Conservation (phyloP, 2,888 invertebrate species). For the Hydrotaea diabolus region DNA sequence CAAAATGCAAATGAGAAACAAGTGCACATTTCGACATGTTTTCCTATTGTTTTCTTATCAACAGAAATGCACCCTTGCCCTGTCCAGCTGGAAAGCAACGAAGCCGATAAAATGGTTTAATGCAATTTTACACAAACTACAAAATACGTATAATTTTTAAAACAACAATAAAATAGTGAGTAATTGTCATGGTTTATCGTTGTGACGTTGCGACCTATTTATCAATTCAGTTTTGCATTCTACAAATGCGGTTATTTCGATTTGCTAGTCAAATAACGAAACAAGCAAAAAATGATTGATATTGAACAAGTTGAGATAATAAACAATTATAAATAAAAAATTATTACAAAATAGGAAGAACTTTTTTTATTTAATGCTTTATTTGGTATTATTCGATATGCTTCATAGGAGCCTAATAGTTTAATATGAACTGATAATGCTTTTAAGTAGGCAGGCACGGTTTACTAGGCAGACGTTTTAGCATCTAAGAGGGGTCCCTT, state of each 20-base stretch:
- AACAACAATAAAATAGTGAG: neutral
- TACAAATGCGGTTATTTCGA: neutral
- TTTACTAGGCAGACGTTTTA: too few relatives aligned
- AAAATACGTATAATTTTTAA: neutral
- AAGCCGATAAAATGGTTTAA: constrained; percentile 6
- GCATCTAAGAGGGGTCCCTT: too few relatives aligned
- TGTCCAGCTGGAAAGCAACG: neutral
- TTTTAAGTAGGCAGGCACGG: too few relatives aligned
- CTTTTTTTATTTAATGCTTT: too few relatives aligned
- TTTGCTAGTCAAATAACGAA: constrained; percentile 11
- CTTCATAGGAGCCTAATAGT: too few relatives aligned
- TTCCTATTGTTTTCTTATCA: constrained; percentile 39
- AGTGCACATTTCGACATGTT: constrained; percentile 18
- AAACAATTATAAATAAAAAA: too few relatives aligned
- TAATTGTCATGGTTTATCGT: constrained; percentile 1
- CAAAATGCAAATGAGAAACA: constrained; percentile 1
- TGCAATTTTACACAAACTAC: constrained; percentile 14
- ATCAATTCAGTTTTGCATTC: constrained; percentile 13
- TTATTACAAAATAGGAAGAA: too few relatives aligned
- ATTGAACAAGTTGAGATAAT: too few relatives aligned
- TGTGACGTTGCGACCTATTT: neutral
- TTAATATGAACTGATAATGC: too few relatives aligned
- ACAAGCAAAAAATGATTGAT: too few relatives aligned
- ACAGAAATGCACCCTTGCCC: neutral
- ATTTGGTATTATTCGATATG: too few relatives aligned